Evolutionary conservation across 2,113 vertebrate species (phyloP).

Genomic region (Syngnathus floridae): DNA sequence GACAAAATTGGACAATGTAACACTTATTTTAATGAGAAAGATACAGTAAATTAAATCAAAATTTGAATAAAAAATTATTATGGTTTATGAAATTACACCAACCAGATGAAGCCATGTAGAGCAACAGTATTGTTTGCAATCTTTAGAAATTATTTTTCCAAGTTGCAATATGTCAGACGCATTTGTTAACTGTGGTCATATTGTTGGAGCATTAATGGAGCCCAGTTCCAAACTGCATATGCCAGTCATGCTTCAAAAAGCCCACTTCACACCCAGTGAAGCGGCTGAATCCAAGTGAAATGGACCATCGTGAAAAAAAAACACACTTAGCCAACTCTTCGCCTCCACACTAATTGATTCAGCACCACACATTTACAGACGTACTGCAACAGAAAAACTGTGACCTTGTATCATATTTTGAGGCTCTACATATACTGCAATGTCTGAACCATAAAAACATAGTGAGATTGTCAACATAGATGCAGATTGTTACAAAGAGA

Average conservation of each 20-base stretch:
- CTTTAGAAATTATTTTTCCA: neutral
- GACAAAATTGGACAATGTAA: neutral
- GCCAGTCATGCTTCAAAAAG: neutral
- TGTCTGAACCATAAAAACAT: too few species aligned
- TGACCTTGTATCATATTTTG: too few species aligned
- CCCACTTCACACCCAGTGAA: neutral
- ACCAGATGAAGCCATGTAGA: neutral
- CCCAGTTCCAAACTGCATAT: neutral
- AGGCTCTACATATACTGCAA: too few species aligned
- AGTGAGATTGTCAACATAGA: too few species aligned
- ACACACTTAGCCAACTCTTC: too few species aligned
- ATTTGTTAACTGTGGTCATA: neutral
- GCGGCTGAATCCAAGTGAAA: neutral
- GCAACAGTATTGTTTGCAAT: neutral
- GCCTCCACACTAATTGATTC: too few species aligned
- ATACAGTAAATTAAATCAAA: neutral
- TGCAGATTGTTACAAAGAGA: too few species aligned
- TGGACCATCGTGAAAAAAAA: too few species aligned
- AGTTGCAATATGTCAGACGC: neutral
- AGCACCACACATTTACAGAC: too few species aligned
- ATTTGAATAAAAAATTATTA: neutral
- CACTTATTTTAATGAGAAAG: neutral
- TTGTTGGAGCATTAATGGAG: neutral
- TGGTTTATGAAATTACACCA: neutral
- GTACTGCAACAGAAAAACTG: too few species aligned